Percentiles rank a stretch among this genome's conserved stretches.
Conservation (phyloP, 1,140 invertebrate genomes). For the Drosophila pruinosa region DNA sequence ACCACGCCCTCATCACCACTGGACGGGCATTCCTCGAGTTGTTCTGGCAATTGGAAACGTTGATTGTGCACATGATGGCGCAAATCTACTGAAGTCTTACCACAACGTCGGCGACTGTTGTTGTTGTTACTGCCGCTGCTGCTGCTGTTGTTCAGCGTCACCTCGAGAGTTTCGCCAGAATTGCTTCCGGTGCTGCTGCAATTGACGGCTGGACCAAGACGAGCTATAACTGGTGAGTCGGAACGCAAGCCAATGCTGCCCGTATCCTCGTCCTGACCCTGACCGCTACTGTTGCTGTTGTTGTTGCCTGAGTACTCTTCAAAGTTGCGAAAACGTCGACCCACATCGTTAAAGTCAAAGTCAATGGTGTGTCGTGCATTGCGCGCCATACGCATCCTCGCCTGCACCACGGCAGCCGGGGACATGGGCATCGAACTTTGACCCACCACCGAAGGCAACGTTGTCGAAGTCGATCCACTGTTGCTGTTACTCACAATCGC, state of each 20-base stretch:
- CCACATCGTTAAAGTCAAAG: conserved; percentile 68
- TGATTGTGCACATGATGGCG: conserved; percentile 87
- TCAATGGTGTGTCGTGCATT: conserved; percentile 74
- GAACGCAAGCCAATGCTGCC: conserved; percentile 47
- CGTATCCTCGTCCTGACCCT: conserved; percentile 72
- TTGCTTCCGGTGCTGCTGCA: conserved; percentile 29
- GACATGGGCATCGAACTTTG: conserved; percentile 61
- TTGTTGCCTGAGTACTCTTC: conserved; percentile 86
- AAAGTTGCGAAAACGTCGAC: conserved; percentile 84
- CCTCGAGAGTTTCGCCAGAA: conserved; percentile 41
- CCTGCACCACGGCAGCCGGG: conserved; percentile 69
- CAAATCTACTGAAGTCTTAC: conserved; percentile 84
- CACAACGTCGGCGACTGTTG: conserved; percentile 72
- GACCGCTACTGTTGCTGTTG: conserved; percentile 60
- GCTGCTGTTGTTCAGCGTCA: conserved; percentile 43
- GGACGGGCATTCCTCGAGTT: conserved; percentile 89
- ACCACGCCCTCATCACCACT: conserved; percentile 88
- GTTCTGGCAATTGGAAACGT: conserved; percentile 87
- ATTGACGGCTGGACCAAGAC: conserved; percentile 63
- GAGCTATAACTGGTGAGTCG: conserved; percentile 77
- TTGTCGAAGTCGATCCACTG: conserved; percentile 4
- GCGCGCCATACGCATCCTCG: conserved; percentile 78
- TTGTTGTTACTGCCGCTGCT: neutral
- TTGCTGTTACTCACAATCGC: conserved; percentile 8
- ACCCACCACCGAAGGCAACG: conserved; percentile 39